Evolutionary conservation across 2,113 vertebrate species (phyloP).

Genomic region (Pelmatolapia mariae): DNA sequence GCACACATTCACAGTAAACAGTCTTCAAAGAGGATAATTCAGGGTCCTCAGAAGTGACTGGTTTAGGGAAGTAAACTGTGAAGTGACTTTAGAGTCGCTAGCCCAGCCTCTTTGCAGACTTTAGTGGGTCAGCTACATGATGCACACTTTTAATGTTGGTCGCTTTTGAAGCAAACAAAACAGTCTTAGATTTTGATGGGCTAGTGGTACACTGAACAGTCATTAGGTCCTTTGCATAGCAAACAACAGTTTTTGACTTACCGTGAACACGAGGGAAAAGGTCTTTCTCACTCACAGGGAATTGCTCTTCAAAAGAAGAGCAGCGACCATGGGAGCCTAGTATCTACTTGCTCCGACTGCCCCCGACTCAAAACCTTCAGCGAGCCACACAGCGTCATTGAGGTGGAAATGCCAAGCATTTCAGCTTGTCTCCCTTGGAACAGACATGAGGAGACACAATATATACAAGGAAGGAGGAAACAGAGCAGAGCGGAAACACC

Average conservation of each 20-base stretch:
- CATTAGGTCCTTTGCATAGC: not conserved
- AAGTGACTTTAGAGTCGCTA: not conserved
- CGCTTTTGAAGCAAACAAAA: not conserved
- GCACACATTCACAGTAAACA: not conserved
- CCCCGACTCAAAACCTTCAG: not conserved
- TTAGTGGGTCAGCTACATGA: not conserved
- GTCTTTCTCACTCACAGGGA: not conserved
- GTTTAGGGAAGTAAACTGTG: not conserved
- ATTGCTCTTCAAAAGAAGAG: not conserved
- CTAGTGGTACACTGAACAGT: not conserved
- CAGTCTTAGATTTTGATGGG: not conserved
- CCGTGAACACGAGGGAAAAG: not conserved
- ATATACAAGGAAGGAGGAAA: not conserved
- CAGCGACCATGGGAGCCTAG: fast-evolving
- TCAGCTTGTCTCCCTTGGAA: not conserved
- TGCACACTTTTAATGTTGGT: not conserved
- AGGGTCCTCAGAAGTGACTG: not conserved
- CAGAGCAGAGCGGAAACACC: not conserved
- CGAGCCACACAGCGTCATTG: not conserved
- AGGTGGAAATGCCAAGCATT: not conserved
- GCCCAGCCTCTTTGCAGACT: not conserved
- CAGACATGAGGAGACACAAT: not conserved
- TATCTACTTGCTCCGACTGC: not conserved
- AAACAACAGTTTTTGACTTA: not conserved
- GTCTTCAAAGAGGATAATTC: not conserved